Percentiles rank a stretch among this genome's conserved stretches.
Conservation (phyloP, 2,797 vertebrate genomes). For the Mallotus villosus region DNA sequence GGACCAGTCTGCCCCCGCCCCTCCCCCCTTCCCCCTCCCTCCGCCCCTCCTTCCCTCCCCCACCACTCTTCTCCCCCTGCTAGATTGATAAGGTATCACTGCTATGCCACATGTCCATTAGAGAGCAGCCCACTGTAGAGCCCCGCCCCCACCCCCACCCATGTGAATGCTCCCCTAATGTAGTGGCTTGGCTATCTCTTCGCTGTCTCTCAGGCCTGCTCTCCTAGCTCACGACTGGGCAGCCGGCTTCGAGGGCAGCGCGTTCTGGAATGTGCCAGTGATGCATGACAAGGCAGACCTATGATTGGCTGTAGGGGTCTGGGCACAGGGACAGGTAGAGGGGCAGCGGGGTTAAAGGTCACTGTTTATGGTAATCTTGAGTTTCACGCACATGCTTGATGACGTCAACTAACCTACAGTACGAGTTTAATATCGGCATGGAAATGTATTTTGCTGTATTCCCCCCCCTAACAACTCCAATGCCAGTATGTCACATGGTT, state of each 20-base stretch:
- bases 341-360: conserved; percentile 33
- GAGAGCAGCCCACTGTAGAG: conserved; percentile 41
- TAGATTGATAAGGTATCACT: conserved; percentile 60
- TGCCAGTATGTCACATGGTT: conserved; percentile 38
- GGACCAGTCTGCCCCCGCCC: conserved; percentile 56
- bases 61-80: conserved; percentile 24
- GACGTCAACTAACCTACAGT: conserved; percentile 50
- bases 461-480: conserved; percentile 23
- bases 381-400: conserved; percentile 32
- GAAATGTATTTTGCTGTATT: conserved; percentile 58
- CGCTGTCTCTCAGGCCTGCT: conserved; percentile 47
- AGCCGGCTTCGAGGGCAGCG: conserved; percentile 51
- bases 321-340: conserved; percentile 19
- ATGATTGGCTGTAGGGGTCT: conserved; percentile 36
- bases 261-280: conserved; percentile 61
- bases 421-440: conserved; percentile 54
- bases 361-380: conserved; percentile 1
- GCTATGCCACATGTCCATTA: conserved; percentile 45
- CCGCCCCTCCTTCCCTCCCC: not conserved
- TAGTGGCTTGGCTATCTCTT: conserved; percentile 59
- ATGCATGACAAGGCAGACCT: conserved; percentile 68
- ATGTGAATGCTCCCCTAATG: conserved; percentile 58
- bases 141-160: conserved; percentile 38
- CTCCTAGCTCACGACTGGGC: conserved; percentile 56
- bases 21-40: not conserved